These are phyloP conservation scores for Holothuria scabra DNA, from an alignment of 53 echinoderm and acorn worm species.

Conservation along the genomic window DNA sequence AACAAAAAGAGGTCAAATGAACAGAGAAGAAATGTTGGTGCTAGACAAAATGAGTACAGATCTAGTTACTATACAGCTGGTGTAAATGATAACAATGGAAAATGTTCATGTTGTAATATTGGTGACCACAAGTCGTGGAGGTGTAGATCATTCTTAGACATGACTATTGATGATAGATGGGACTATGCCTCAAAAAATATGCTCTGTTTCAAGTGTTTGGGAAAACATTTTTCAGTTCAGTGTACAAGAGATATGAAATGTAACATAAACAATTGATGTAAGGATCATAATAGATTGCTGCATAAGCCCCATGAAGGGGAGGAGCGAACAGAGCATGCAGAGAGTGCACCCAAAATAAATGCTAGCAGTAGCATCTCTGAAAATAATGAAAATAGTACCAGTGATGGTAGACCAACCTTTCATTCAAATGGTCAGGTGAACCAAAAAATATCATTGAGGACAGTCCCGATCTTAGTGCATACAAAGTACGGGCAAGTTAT, in stretches of 20 bases:
- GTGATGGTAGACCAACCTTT: constrained; percentile 1
- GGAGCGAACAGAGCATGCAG: not conserved
- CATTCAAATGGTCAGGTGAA: not conserved
- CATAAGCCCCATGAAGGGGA: constrained; percentile 17
- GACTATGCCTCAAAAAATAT: constrained; percentile 28
- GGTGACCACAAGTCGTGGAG: constrained; percentile 31
- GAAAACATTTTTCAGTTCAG: constrained; percentile 19
- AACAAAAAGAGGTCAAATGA: not conserved
- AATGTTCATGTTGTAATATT: too few relatives aligned
- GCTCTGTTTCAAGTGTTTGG: constrained; percentile 49
- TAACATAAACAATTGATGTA: constrained; percentile 14
- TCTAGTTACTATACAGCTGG: not conserved
- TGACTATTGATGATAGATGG: constrained; percentile 29
- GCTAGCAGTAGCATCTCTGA: constrained; percentile 3
- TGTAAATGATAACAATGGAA: not conserved
- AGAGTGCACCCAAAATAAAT: not conserved
- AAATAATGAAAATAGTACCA: constrained; percentile 20
- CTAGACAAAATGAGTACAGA: not conserved
- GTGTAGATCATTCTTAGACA: not conserved
- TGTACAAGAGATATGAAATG: constrained; percentile 40
- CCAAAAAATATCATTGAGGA: constrained; percentile 19
- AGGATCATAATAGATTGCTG: constrained; percentile 42
- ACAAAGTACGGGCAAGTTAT: not conserved
- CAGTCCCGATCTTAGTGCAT: constrained; percentile 15
- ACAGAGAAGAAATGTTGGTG: not conserved